Evolutionary conservation across 2,888 invertebrate species (phyloP), one percentile per base, ranked within the genome.

Genomic region (Pimpla rufipes): DNA sequence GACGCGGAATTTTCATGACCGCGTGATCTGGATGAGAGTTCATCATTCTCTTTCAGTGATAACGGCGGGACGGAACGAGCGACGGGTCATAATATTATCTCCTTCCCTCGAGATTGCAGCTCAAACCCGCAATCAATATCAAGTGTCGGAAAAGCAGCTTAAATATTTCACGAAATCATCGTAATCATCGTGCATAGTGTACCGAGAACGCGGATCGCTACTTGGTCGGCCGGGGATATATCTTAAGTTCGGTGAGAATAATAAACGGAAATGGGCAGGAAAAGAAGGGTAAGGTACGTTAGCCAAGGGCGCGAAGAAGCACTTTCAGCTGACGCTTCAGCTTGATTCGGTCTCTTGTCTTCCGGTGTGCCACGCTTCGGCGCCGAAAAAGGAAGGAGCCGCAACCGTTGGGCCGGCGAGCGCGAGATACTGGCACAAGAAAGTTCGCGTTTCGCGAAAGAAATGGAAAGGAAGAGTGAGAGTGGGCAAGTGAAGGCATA

Each of bases 381-480:
- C 29, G 37, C 8, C 18, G 29, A 50, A 62, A 18, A 37, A 57
- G 18, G 45, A 35, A 35, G 45, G 21, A 50, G 13, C 47, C n/a
- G 13, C 35, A 35, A 40, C 70, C 35, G 29, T 16, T 29, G 73
- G 47, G 42, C 16, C 71, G 42, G 11, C 23, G 42, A 57, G 73
- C 59, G 59, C 16, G 35, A 29, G 13, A 42, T 7, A 7, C 68
- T 37, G 23, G 50, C 71, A 50, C 68, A 70, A 59, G 64, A 76
- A 75, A 80, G 70, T 84, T 84, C 70, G 75, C 71, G 67, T 77
- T 82, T 76, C 77, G 75, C 76, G 52, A 76, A 23, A 68, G 52
- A 64, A 40, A 70, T 40, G 64, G 59, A 64, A 42, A 64, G 37
- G 55, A 67, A 40, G 47, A 40, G 64, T 37, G 67, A 35, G 42